Evolutionary conservation across 2,888 invertebrate genomes (phyloP).

Genomic region (Pandemis heparana): DNA sequence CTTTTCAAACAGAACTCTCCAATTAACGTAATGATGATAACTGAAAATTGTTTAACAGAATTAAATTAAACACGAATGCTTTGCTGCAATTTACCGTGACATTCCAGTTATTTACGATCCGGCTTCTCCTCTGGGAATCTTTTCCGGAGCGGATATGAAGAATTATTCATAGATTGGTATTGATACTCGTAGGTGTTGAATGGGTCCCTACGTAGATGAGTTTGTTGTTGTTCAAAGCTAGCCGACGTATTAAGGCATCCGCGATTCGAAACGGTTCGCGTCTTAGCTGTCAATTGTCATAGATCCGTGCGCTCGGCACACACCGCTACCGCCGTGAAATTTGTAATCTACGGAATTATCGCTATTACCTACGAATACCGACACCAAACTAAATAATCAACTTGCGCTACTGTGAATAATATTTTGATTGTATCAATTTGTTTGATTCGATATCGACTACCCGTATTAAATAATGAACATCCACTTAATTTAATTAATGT

Average conservation of each 20-base stretch:
- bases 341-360: slow-evolving; percentile 70
- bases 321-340: slow-evolving; percentile 70
- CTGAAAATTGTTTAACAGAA: neutral
- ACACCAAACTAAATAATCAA: slow-evolving; percentile 34
- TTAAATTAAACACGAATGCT: neutral
- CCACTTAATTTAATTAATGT: slow-evolving; percentile 36
- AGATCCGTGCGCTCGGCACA: slow-evolving; percentile 51
- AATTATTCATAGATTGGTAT: slow-evolving; percentile 10
- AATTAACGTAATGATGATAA: slow-evolving; percentile 9
- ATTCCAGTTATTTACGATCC: slow-evolving; percentile 4
- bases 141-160: slow-evolving; percentile 9
- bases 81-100: slow-evolving; percentile 6
- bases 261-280: slow-evolving; percentile 56
- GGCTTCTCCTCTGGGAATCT: slow-evolving; percentile 4
- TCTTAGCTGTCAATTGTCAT: slow-evolving; percentile 64
- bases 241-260: slow-evolving; percentile 58
- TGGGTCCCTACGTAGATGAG: neutral
- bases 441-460: slow-evolving; percentile 39
- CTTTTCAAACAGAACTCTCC: neutral
- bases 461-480: slow-evolving; percentile 45
- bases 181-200: neutral
- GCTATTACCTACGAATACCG: slow-evolving; percentile 43
- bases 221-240: slow-evolving; percentile 14
- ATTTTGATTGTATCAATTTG: slow-evolving; percentile 55
- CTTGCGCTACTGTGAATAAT: slow-evolving; percentile 54